Conservation (phyloP, 2,797 vertebrate genomes). For the Aselliscus stoliczkanus region DNA sequence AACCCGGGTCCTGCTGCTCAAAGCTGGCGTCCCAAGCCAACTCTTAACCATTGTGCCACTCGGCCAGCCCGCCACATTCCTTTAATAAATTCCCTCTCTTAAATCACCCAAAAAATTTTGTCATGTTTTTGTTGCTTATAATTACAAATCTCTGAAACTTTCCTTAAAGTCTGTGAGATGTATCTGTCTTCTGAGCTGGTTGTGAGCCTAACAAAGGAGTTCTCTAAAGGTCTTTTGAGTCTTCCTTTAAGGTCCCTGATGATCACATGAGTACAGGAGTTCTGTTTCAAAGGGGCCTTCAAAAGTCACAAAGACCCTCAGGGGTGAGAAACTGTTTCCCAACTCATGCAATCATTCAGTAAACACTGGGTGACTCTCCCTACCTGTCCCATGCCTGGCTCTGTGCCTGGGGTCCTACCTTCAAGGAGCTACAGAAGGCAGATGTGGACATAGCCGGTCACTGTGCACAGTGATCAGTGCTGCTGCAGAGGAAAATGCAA, state of each 20-base stretch:
- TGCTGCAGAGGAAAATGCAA: background rate
- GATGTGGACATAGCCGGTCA: background rate
- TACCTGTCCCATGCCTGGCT: background rate
- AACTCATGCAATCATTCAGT: background rate
- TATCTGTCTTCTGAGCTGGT: background rate
- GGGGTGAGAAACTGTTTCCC: background rate
- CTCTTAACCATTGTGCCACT: too few species aligned
- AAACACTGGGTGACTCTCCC: background rate
- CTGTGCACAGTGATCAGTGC: background rate
- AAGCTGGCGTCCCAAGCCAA: too few species aligned
- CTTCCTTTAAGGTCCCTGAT: background rate
- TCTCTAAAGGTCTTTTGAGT: background rate
- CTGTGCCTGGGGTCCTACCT: background rate
- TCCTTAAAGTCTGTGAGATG: background rate
- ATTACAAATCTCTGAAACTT: background rate
- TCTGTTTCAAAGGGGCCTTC: background rate
- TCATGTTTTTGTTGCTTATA: background rate
- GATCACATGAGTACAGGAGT: background rate
- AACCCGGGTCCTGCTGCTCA: too few species aligned
- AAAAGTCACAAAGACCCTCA: background rate
- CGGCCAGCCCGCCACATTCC: too few species aligned
- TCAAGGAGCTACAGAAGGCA: background rate
- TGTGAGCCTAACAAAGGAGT: background rate
- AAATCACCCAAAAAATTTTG: background rate
- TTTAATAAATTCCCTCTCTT: background rate